phyloP scores from a whole-genome alignment of 2,113 vertebrate genomes.

The Myiozetetes cayanensis region DNA sequence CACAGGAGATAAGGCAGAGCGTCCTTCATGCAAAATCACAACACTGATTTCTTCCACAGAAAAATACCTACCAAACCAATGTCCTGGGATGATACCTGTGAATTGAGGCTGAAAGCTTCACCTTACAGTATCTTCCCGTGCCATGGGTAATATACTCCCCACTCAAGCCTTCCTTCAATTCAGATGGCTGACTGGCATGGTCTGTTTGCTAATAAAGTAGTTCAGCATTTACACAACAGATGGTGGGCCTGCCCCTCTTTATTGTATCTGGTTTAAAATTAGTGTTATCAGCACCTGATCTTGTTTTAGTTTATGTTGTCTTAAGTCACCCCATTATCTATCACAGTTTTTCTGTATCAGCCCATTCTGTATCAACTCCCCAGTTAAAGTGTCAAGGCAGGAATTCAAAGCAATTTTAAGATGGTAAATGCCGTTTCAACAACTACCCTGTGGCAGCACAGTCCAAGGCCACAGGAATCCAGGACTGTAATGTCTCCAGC shows the following conservation, averaged over 20 bases:
- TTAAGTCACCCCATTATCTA: background rate
- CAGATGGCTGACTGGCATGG: background rate
- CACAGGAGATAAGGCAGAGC: background rate
- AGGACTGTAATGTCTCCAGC: background rate
- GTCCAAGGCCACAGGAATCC: background rate
- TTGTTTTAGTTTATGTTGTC: background rate
- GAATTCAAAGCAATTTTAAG: constrained; percentile 1
- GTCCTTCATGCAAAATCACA: background rate
- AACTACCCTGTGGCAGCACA: background rate
- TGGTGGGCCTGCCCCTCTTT: background rate
- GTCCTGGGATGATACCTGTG: background rate
- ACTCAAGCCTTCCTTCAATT: background rate
- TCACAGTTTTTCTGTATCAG: background rate
- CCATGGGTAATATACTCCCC: background rate
- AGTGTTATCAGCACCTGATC: background rate
- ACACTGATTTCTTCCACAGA: background rate
- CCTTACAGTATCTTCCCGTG: background rate
- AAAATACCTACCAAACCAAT: background rate
- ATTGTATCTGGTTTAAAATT: background rate
- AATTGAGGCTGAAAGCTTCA: background rate
- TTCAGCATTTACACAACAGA: background rate
- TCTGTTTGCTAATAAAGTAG: background rate
- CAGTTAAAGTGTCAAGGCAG: background rate
- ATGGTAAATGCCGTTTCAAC: background rate
- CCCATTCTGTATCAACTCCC: background rate